A percentile compares a stretch with the other conserved stretches of the same genome.
These are phyloP conservation scores for Aurelia coerulea DNA, from an alignment of 30 jellyfish, hydroid and myxozoan species.

Conservation along the genomic window DNA sequence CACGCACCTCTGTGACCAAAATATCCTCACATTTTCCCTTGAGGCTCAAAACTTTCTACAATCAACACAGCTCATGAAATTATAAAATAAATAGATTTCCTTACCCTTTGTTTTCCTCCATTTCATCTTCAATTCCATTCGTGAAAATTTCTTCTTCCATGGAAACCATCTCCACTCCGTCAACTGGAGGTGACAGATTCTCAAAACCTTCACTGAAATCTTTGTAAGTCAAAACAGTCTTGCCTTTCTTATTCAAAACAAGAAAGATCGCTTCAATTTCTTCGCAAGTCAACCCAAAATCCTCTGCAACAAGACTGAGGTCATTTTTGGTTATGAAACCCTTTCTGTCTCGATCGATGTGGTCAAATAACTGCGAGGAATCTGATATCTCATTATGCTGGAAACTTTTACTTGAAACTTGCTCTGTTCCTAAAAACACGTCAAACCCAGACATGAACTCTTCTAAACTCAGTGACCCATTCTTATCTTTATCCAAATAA, in stretches of 20 bases:
- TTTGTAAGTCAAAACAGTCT: slow-evolving; percentile 45
- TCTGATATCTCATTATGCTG: slow-evolving; percentile 51
- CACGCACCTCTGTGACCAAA: too few relatives aligned
- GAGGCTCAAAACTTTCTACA: too few relatives aligned
- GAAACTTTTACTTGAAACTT: slow-evolving; percentile 64
- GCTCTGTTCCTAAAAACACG: slow-evolving; percentile 77
- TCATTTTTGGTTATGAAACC: slow-evolving; percentile 85
- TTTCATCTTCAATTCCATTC: slow-evolving; percentile 37
- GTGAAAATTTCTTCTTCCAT: slow-evolving; percentile 63
- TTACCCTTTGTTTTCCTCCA: slow-evolving; percentile 1
- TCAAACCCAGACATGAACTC: slow-evolving; percentile 89
- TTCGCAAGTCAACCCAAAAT: slow-evolving; percentile 41
- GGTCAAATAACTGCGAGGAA: slow-evolving; percentile 76
- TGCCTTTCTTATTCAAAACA: slow-evolving; percentile 35
- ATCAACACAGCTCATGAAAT: too few relatives aligned
- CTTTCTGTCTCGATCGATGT: slow-evolving; percentile 70
- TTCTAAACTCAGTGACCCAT: slow-evolving; percentile 77
- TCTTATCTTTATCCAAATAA: slow-evolving; percentile 79
- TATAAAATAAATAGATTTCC: too few relatives aligned
- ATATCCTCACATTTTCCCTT: too few relatives aligned
- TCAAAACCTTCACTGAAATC: slow-evolving; percentile 65
- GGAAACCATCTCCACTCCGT: slow-evolving; percentile 24
- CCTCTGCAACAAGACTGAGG: slow-evolving; percentile 46
- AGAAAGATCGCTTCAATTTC: slow-evolving; percentile 66
- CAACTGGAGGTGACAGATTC: slow-evolving; percentile 2